These are phyloP conservation scores for Micromesistius poutassou DNA, from an alignment of 2,797 vertebrate species.

Conservation along the genomic window DNA sequence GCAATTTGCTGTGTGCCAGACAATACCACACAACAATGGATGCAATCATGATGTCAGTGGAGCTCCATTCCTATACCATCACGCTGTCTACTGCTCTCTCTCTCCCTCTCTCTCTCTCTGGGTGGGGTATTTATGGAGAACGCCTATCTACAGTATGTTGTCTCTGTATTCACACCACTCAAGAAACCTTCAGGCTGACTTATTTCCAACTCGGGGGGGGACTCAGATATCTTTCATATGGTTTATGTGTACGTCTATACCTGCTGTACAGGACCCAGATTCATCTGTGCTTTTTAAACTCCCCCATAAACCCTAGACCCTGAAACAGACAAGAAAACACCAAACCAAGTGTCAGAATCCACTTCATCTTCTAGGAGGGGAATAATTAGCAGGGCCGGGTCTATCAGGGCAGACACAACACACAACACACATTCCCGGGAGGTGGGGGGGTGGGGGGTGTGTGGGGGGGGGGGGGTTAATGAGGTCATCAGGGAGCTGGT, in stretches of 20 bases:
- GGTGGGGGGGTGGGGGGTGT: too few species aligned
- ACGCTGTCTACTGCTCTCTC: background rate
- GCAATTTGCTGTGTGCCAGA: background rate
- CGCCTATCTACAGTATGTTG: constrained; percentile 15
- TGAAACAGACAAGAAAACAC: background rate
- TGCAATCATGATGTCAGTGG: background rate
- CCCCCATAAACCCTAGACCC: too few species aligned
- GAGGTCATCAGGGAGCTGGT: background rate
- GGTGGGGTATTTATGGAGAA: constrained; percentile 66
- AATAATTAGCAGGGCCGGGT: background rate
- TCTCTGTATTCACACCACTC: constrained; percentile 26
- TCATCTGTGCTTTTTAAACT: too few species aligned
- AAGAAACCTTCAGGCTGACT: constrained; percentile 35
- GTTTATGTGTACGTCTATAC: background rate
- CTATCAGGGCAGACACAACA: background rate
- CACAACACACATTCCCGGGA: too few species aligned
- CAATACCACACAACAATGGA: background rate
- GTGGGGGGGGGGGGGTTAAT: too few species aligned
- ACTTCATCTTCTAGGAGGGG: too few species aligned
- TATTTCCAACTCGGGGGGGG: constrained; percentile 5
- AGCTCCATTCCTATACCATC: background rate
- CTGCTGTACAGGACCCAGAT: background rate
- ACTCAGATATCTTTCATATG: background rate
- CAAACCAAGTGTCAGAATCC: too few species aligned
- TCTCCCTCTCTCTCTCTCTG: too few species aligned